Percentiles rank a stretch among this genome's conserved stretches.
Evolutionary conservation across 2,888 invertebrate genomes (phyloP).

Genomic region (Eupelmus urozonus): DNA sequence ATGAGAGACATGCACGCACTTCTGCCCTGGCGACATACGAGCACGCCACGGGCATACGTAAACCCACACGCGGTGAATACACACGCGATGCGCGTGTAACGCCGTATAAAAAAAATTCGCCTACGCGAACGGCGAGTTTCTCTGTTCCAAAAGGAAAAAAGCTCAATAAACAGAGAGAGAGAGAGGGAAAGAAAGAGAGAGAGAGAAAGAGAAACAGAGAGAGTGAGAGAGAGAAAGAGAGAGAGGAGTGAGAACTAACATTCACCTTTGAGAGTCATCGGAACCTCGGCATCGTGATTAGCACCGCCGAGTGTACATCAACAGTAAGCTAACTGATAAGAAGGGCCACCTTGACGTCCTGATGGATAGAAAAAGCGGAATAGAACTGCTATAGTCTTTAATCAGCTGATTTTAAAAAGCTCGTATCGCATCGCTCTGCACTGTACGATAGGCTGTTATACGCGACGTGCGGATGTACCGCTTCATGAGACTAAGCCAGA

Average conservation of each 20-base stretch:
- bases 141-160: no score
- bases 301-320: neutral
- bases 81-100: neutral
- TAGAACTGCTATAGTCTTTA: neutral
- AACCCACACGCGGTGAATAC: no score
- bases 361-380: neutral
- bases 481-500: no score
- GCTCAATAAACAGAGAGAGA: no score
- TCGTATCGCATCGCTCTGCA: neutral
- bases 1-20: slow-evolving; percentile 6
- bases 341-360: neutral
- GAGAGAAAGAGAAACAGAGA: neutral
- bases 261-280: neutral
- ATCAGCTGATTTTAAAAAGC: slow-evolving; percentile 33
- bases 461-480: no score
- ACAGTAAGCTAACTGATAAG: no score
- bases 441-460: no score
- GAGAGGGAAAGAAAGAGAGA: slow-evolving; percentile 1
- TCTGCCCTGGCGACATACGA: neutral
- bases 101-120: slow-evolving; percentile 13
- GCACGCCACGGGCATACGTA: neutral
- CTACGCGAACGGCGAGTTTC: slow-evolving; percentile 16
- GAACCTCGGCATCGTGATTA: neutral
- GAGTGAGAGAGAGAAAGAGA: neutral
- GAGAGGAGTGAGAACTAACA: no score